phyloP scores from a whole-genome alignment of 2,888 invertebrate genomes.

The Notodonta ziczac region DNA sequence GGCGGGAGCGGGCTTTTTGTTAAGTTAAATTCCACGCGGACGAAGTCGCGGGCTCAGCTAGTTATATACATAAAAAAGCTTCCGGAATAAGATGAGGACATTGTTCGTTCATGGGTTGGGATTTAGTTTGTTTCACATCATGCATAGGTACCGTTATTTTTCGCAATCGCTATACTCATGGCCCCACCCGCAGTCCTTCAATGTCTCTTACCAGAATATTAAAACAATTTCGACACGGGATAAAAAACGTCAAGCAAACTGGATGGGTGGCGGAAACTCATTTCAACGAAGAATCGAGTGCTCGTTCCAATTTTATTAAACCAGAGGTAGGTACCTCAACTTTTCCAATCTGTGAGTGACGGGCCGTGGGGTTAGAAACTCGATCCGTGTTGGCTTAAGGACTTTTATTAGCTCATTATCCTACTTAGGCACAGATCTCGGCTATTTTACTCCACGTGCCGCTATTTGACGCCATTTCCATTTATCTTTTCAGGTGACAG shows the following conservation, averaged over 20 bases:
- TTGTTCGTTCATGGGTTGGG: too few relatives aligned
- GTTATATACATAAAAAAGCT: too few relatives aligned
- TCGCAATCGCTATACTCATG: background rate
- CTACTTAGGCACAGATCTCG: background rate
- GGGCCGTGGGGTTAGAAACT: conserved; percentile 3
- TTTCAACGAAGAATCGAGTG: conserved; percentile 42
- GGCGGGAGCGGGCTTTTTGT: too few relatives aligned
- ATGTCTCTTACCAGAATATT: conserved; percentile 28
- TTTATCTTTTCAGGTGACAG: too few relatives aligned
- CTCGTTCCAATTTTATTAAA: conserved; percentile 46
- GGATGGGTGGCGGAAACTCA: conserved; percentile 38
- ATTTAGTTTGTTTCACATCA: too few relatives aligned
- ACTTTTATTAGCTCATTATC: background rate
- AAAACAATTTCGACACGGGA: conserved; percentile 45
- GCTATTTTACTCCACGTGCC: too few relatives aligned
- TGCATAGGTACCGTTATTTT: too few relatives aligned
- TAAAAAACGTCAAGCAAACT: conserved; percentile 35
- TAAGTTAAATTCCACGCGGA: too few relatives aligned
- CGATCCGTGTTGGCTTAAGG: background rate
- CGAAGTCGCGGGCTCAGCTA: too few relatives aligned
- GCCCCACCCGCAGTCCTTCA: conserved; percentile 10
- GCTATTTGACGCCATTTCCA: too few relatives aligned
- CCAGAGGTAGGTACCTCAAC: conserved; percentile 25
- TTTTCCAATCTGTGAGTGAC: conserved; percentile 37
- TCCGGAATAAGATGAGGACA: too few relatives aligned